phyloP scores from a whole-genome alignment of 1,140 invertebrate genomes.

The Latrodectus geometricus region DNA sequence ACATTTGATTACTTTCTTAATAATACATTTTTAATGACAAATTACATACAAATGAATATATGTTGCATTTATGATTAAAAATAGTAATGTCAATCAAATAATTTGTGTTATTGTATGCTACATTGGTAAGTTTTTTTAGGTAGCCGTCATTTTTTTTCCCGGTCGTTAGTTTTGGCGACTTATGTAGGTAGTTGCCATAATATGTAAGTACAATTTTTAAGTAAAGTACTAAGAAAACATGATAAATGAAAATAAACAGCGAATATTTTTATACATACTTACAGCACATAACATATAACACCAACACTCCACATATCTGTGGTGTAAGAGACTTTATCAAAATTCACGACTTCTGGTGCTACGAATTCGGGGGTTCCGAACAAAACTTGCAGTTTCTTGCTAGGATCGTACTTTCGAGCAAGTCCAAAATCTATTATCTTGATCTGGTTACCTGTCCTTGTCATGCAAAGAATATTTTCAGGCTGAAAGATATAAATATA shows the following conservation, averaged over 20 bases:
- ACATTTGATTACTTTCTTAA: too few relatives aligned
- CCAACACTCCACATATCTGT: constrained; percentile 86
- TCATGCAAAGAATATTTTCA: constrained; percentile 96
- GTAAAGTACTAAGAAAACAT: background rate
- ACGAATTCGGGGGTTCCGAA: constrained; percentile 99
- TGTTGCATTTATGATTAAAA: too few relatives aligned
- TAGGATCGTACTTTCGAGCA: constrained; percentile 90
- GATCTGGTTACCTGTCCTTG: constrained; percentile 93
- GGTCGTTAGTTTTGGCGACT: too few relatives aligned
- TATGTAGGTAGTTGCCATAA: too few relatives aligned
- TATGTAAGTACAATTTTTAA: background rate
- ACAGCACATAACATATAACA: constrained; percentile 98
- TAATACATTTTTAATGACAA: too few relatives aligned
- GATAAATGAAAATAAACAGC: background rate
- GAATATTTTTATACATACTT: constrained; percentile 75
- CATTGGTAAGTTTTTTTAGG: too few relatives aligned
- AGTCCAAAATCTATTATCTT: constrained; percentile 99
- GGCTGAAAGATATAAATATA: constrained; percentile 79
- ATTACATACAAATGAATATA: too few relatives aligned
- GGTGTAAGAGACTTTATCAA: constrained; percentile 87
- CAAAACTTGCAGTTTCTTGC: constrained; percentile 83
- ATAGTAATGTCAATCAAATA: too few relatives aligned
- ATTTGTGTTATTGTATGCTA: too few relatives aligned
- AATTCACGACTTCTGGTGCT: constrained; percentile 98
- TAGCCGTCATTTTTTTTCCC: too few relatives aligned